phyloP scores from a whole-genome alignment of 2,113 vertebrate species.

The Hippocampus comes region DNA sequence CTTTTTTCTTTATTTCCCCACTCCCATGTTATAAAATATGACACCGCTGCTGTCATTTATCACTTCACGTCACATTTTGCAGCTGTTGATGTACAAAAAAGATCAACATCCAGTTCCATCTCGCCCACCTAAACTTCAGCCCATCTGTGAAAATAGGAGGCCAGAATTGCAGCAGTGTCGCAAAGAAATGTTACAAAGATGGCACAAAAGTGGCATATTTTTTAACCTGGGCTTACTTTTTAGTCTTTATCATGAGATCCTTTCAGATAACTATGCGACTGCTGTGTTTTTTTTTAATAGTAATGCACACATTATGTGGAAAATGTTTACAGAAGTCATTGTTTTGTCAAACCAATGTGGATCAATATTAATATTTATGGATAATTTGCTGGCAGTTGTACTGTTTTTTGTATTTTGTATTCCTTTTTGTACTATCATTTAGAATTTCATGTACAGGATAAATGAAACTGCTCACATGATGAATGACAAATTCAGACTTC shows the following conservation, averaged over 20 bases:
- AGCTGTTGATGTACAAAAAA: neutral
- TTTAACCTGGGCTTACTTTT: slow-evolving; percentile 54
- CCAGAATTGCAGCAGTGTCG: slow-evolving; percentile 47
- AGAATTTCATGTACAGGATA: slow-evolving; percentile 62
- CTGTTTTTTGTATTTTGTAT: slow-evolving; percentile 67
- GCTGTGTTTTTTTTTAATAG: slow-evolving; percentile 58
- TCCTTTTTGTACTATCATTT: slow-evolving; percentile 70
- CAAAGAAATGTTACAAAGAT: slow-evolving; percentile 40
- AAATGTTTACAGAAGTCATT: slow-evolving; percentile 71
- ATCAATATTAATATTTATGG: slow-evolving; percentile 71
- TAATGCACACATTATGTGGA: slow-evolving; percentile 65
- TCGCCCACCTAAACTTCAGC: neutral
- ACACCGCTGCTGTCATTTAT: slow-evolving; percentile 11
- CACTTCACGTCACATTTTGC: slow-evolving; percentile 9
- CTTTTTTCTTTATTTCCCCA: neutral
- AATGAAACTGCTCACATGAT: slow-evolving; percentile 36
- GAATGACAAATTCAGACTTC: slow-evolving; percentile 40
- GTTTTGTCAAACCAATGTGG: slow-evolving; percentile 67
- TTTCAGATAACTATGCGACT: slow-evolving; percentile 59
- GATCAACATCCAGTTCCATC: neutral
- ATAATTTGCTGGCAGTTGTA: slow-evolving; percentile 54
- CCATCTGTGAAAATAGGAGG: slow-evolving; percentile 9
- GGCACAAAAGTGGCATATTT: slow-evolving; percentile 34
- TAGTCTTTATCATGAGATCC: slow-evolving; percentile 51
- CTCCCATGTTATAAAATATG: neutral